These are phyloP conservation scores for Lasioglossum lativentre DNA, from an alignment of 2,888 invertebrate species.

Conservation along the genomic window DNA sequence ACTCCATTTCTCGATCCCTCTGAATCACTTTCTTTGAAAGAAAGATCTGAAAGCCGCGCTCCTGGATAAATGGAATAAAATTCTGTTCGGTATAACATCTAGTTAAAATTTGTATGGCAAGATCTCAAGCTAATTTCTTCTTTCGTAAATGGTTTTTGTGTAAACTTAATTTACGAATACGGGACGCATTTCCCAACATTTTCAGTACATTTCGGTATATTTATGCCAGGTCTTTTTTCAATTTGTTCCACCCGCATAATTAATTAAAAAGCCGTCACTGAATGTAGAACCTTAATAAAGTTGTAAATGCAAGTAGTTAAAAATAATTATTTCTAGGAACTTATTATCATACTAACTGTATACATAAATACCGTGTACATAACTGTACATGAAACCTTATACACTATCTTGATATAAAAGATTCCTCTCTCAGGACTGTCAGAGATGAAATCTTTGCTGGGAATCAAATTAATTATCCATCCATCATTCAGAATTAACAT, in stretches of 20 bases:
- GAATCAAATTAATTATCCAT: too few relatives aligned
- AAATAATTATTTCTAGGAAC: too few relatives aligned
- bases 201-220: neutral
- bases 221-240: neutral
- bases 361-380: too few relatives aligned
- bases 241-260: neutral
- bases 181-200: neutral
- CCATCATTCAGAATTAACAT: too few relatives aligned
- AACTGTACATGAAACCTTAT: too few relatives aligned
- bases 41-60: neutral
- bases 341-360: too few relatives aligned
- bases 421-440: too few relatives aligned
- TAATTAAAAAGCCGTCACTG: neutral
- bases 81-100: neutral
- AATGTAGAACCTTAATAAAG: neutral
- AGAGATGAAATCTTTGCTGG: too few relatives aligned
- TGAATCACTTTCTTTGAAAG: neutral
- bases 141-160: neutral
- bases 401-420: too few relatives aligned
- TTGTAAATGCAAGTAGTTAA: too few relatives aligned
- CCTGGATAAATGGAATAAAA: neutral
- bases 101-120: neutral
- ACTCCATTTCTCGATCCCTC: neutral
- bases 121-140: neutral
- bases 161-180: neutral